Evolutionary conservation across 2,797 vertebrate species (phyloP), one percentile per base, ranked within the genome.

Genomic region (Anguilla marmorata): DNA sequence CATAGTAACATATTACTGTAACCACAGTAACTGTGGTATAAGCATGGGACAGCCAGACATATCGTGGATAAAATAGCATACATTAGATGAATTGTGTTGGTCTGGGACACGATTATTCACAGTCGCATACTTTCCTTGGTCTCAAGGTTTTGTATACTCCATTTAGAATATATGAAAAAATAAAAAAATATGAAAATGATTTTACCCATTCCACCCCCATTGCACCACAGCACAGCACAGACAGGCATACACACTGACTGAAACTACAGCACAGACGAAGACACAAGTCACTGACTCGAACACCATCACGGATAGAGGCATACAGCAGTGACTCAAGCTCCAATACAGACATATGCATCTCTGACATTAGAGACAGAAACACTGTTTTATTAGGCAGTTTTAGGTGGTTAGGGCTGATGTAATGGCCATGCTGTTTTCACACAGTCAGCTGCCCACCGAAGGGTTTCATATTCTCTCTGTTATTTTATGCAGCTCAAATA

Each of bases 401-500:
- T 11, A 19, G n/a, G 33, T 3, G 12, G 72, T 37, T 37, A 37
- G 72, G 6, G 72, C 12, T 76, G 72, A 76, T 33, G 27, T 37
- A 76, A 37, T 76, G 72, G 72, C 12, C 72, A 37, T 76, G 33
- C 2, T 33, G 3, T 37, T 76, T 76, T 16, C 72, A 33, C 72
- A 76, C 72, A 14, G 72, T 76, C 72, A 76, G 72, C 72, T 76
- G 72, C 33, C 72, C 72, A 37, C 33, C 9, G 4, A 76, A 37
- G 27, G 72, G 72, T 37, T 37, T 76, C 72, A 76, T 37, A 37
- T 76, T 76, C 30, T 37, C 72, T 76, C 27, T 76, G 72, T 76
- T 76, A 37, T 76, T 76, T 37, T 76, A 76, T 76, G 72, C 30
- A 76, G 14, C 72, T 2, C 72, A 76, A 76, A 76, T 76, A 37